Conservation (phyloP, 2,888 invertebrate species). For the Hyalella azteca region DNA sequence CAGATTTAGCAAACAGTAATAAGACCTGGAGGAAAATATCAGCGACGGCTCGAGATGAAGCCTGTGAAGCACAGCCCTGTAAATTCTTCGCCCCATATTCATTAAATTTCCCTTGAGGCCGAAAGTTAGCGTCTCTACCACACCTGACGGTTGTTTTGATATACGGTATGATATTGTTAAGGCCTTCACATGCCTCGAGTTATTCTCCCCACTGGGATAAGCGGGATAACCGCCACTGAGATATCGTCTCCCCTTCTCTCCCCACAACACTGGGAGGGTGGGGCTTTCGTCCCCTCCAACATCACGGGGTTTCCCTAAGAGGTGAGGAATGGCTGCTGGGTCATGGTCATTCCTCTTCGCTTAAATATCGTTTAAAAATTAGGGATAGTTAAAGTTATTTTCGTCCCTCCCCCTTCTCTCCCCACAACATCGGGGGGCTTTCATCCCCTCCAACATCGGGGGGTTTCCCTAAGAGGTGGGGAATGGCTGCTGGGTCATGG, state of each 20-base stretch:
- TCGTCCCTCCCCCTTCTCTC: too few relatives aligned
- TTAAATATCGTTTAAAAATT: too few relatives aligned
- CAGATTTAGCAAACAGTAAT: neutral
- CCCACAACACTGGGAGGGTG: too few relatives aligned
- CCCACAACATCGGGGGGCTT: too few relatives aligned
- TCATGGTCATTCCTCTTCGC: too few relatives aligned
- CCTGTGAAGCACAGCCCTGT: neutral
- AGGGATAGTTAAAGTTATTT: too few relatives aligned
- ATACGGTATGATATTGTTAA: conserved; percentile 27
- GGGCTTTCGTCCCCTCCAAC: too few relatives aligned
- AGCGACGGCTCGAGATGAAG: neutral
- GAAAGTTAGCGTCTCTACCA: conserved; percentile 15
- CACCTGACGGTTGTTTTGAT: conserved; percentile 25
- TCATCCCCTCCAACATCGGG: too few relatives aligned
- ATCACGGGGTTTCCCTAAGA: too few relatives aligned
- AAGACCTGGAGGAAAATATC: neutral
- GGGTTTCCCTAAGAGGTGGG: too few relatives aligned
- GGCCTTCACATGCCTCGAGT: neutral
- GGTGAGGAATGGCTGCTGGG: too few relatives aligned
- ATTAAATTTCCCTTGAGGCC: conserved; percentile 5
- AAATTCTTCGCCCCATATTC: conserved; percentile 12
- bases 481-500: too few relatives aligned
- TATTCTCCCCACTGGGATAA: neutral
- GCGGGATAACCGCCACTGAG: neutral
- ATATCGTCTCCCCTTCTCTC: neutral